Conservation (phyloP, 2,113 vertebrate genomes). For the Rhipidura dahli region DNA sequence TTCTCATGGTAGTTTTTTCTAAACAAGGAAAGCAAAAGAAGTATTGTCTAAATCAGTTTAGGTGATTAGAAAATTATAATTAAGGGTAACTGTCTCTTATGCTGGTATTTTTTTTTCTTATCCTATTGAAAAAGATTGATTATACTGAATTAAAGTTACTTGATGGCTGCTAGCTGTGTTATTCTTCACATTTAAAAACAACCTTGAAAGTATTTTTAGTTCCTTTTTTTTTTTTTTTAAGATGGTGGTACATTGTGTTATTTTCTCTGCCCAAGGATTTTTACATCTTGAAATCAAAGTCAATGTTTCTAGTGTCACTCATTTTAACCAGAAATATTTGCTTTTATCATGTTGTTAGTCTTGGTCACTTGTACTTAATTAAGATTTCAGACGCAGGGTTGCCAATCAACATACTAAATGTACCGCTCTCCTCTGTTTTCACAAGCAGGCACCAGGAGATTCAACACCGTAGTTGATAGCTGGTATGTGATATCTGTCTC, state of each 20-base stretch:
- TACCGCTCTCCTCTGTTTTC: constrained; percentile 55
- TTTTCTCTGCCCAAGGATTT: background rate
- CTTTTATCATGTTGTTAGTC: constrained; percentile 27
- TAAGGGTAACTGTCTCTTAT: background rate
- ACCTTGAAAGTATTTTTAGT: background rate
- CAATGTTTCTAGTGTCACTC: background rate
- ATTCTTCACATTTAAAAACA: background rate
- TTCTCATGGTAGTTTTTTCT: background rate
- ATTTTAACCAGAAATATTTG: constrained; percentile 16
- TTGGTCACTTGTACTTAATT: constrained; percentile 63
- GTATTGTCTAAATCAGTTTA: background rate
- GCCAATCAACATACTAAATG: constrained; percentile 58
- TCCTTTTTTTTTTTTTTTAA: background rate
- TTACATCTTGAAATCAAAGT: background rate
- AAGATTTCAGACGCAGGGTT: constrained; percentile 61
- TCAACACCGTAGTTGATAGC: constrained; percentile 65
- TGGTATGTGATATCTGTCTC: constrained; percentile 73
- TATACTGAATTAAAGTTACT: background rate
- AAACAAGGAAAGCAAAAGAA: background rate
- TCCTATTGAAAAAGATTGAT: background rate
- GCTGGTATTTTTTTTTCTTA: background rate
- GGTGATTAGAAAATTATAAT: constrained; percentile 26
- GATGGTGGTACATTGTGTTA: background rate
- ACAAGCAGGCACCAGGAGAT: constrained; percentile 59
- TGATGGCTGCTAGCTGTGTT: background rate